Conservation (phyloP, 2,888 invertebrate genomes). For the Tetrapedia diversipes region DNA sequence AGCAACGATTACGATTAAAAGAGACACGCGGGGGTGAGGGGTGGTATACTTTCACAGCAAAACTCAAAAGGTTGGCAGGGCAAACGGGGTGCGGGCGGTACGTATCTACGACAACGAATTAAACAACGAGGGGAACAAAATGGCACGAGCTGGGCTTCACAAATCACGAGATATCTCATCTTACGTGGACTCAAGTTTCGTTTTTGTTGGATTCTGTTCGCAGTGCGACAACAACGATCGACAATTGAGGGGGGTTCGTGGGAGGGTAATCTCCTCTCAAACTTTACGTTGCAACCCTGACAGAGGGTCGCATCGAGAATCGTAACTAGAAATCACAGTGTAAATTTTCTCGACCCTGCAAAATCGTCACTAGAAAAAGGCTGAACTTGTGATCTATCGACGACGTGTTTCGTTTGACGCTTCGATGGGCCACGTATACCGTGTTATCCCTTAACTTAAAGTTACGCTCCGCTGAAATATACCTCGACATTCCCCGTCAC, state of each 20-base stretch:
- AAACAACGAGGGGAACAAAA: neutral
- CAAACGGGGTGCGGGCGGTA: neutral
- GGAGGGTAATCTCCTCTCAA: constrained; percentile 17
- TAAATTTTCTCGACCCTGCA: constrained; percentile 40
- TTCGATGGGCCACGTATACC: constrained; percentile 23
- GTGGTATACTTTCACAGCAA: constrained; percentile 25
- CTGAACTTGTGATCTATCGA: constrained; percentile 34
- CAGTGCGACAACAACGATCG: constrained; percentile 52
- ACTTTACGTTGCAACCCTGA: constrained; percentile 30
- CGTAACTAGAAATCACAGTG: constrained; percentile 28
- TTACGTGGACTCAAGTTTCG: constrained; percentile 18
- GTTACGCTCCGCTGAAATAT: constrained; percentile 28
- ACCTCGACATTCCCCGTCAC: constrained; percentile 24
- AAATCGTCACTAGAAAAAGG: constrained; percentile 46
- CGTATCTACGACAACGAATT: constrained; percentile 1
- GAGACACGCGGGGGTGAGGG: constrained; percentile 13
- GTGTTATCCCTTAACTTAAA: constrained; percentile 16
- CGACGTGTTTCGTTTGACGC: constrained; percentile 23
- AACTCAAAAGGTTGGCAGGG: constrained; percentile 1
- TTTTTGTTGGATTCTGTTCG: constrained; percentile 32
- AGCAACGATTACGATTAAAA: constrained; percentile 23
- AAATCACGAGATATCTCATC: constrained; percentile 39
- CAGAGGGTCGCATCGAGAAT: constrained; percentile 23
- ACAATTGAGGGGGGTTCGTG: constrained; percentile 10
- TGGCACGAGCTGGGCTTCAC: constrained; percentile 18